Evolutionary conservation across 2,888 invertebrate genomes (phyloP), one percentile per base, ranked within the genome.

Genomic region (Mimumesa dahlbomi): DNA sequence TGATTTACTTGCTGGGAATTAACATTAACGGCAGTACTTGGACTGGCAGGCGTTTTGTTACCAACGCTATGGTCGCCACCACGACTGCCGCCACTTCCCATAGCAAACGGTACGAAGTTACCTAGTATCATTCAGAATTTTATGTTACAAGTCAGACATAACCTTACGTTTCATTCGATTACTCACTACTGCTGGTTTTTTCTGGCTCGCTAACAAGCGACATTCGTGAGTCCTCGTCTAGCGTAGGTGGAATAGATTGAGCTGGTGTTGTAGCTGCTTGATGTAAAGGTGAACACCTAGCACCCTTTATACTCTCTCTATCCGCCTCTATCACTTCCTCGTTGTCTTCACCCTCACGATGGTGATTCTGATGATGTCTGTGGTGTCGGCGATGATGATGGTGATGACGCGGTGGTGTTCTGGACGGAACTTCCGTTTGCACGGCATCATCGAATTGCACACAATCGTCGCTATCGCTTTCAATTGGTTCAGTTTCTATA

Each of bases 401-500:
- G 70, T 88, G 88, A 66, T 85, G 87, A 42, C 88, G 78, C 0
- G 89, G 89, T 0, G 89, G 89, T 16, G 88, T 89, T 63, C 88
- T 81, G 0, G 87, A 86, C 2, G 83, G 82, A 2, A 71, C 81
- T 72, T 88, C 89, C n/a, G 83, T 75, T 19, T 86, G 88, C 0
- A 84, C 77, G 2, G 78, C 79, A 13, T 89, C 89, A 9, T 89
- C 88, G 45, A 88, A 89, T 52, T 89, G 88, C 5, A 86, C 87
- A 7, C 83, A 88, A 31, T 89, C 89, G 56, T 89, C 89, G 73
- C 89, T 89, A 83, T 94, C 94, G 46, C 94, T 94, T 82, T 95
- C 95, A 73, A 95, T 95, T 63, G 94, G 94, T 89, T 93, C 94
- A 50, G 93, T 93, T 88, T 94, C 93, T 73, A 92, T 91, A 0